Conservation (phyloP, 53 echinoderm and acorn worm species). For the Temnopleurus reevesii region DNA sequence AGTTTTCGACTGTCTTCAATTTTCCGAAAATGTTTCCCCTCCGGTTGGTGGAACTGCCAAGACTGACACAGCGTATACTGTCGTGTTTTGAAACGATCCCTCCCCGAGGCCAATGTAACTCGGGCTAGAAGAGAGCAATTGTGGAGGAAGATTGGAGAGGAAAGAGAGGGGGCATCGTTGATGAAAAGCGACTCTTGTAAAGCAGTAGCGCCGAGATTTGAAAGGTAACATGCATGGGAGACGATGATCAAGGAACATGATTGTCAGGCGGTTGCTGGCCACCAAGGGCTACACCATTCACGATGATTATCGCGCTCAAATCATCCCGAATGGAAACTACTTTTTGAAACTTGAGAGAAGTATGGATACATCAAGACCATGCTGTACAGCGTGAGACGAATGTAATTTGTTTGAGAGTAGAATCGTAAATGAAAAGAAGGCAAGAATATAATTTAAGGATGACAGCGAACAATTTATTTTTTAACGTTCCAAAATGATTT, state of each 20-base stretch:
- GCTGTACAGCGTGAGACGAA: background rate
- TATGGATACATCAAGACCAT: background rate
- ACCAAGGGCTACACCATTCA: constrained; percentile 1
- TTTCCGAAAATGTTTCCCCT: background rate
- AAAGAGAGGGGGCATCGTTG: background rate
- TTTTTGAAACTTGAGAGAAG: constrained; percentile 32
- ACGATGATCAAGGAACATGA: constrained; percentile 21
- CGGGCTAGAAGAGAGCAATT: background rate
- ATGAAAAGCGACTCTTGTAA: constrained; percentile 24
- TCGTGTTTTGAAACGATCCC: too few species aligned
- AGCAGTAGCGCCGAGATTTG: constrained; percentile 4
- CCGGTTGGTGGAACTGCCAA: background rate
- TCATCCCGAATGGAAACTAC: background rate
- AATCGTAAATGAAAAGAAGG: background rate
- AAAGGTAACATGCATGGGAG: constrained; percentile 3
- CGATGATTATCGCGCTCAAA: constrained; percentile 11
- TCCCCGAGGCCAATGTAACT: background rate
- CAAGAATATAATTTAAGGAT: too few species aligned
- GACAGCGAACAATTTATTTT: too few species aligned
- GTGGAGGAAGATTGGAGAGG: background rate
- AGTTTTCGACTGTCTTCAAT: background rate
- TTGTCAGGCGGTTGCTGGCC: background rate
- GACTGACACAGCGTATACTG: background rate
- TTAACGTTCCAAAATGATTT: too few species aligned
- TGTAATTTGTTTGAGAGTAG: background rate